Evolutionary conservation across 2,888 invertebrate genomes (phyloP).

Genomic region (Apamea sordens): DNA sequence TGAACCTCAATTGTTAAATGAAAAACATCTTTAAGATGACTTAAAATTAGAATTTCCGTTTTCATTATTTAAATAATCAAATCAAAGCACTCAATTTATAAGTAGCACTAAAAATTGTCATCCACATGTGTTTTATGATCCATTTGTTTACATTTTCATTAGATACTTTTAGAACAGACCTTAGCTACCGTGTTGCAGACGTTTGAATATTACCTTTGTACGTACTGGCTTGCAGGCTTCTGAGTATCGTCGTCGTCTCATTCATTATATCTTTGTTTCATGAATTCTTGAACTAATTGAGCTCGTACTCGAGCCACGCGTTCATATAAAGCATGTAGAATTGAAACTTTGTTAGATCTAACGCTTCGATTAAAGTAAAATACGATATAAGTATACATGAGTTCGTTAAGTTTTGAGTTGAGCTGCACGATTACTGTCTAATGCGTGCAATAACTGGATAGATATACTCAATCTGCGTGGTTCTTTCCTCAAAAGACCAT

Average conservation of each 20-base stretch:
- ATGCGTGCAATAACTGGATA: neutral
- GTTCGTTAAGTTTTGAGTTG: neutral
- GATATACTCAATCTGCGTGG: neutral
- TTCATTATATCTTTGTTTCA: constrained; percentile 5
- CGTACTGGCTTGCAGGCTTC: neutral
- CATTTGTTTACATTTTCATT: neutral
- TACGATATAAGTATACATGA: neutral
- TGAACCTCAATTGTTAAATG: neutral
- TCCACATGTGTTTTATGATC: neutral
- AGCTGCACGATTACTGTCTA: neutral
- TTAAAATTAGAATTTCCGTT: neutral
- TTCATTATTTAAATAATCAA: neutral
- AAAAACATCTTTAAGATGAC: neutral
- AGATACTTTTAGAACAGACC: neutral
- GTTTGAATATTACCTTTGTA: neutral
- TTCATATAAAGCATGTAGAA: neutral
- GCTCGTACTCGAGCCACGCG: neutral
- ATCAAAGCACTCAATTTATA: neutral
- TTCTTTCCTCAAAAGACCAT: neutral
- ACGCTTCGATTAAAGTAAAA: neutral
- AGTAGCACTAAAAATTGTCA: neutral
- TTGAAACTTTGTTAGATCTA: constrained; percentile 7
- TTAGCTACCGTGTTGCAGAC: neutral
- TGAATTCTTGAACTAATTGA: constrained; percentile 18
- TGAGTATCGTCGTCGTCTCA: neutral